Evolutionary conservation across 2,113 vertebrate species (phyloP).

Genomic region (Panthera tigris): DNA sequence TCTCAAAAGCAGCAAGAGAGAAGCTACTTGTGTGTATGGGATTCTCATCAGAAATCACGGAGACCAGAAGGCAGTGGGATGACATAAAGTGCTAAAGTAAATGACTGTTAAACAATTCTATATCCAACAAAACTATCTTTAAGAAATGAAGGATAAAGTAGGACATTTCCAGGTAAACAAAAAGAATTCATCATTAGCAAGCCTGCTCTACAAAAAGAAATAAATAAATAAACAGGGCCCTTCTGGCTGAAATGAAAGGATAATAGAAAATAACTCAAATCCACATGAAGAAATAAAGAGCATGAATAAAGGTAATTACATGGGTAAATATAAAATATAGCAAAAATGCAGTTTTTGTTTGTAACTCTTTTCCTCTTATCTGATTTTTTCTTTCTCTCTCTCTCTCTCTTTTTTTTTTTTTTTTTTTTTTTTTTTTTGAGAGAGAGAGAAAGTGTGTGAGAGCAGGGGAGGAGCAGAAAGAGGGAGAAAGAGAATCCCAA

Average conservation of each 20-base stretch:
- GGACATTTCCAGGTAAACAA: not conserved
- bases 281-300: not conserved
- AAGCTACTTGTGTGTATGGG: not conserved
- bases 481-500: no score
- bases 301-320: not conserved
- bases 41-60: not conserved
- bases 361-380: not conserved
- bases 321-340: not conserved
- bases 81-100: not conserved
- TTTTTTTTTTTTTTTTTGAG: fast-evolving
- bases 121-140: not conserved
- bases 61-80: not conserved
- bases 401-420: fast-evolving
- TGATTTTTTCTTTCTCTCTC: no score
- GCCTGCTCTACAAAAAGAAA: not conserved
- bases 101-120: not conserved
- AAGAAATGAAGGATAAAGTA: not conserved
- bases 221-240: not conserved
- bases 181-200: not conserved
- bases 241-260: not conserved
- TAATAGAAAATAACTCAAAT: not conserved
- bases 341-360: not conserved
- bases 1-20: not conserved
- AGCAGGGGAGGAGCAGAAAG: no score
- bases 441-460: no score